A percentile compares a stretch with the other conserved stretches of the same genome.
Evolutionary conservation across 2,888 invertebrate genomes (phyloP).

Genomic region (Myathropa florea): DNA sequence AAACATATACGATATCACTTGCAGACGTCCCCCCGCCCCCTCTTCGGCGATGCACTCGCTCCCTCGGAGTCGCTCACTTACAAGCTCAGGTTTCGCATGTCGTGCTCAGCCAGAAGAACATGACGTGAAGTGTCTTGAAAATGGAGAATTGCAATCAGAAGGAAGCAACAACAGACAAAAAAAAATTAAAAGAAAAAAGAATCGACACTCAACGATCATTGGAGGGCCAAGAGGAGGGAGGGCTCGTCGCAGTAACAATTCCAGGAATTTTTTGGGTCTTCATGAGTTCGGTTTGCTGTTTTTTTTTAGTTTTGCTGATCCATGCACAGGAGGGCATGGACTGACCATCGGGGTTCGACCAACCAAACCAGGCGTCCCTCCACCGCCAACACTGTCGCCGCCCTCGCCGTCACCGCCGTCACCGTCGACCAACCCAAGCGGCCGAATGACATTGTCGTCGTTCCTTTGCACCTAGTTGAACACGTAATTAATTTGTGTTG

Average conservation of each 20-base stretch:
- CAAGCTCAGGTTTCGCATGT: conserved; percentile 68
- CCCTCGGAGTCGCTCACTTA: conserved; percentile 48
- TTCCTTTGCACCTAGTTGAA: conserved; percentile 61
- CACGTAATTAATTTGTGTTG: conserved; percentile 64
- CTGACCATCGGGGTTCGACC: conserved; percentile 24
- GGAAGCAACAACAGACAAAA: conserved; percentile 1
- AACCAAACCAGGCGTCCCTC: background rate
- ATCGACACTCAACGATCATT: conserved; percentile 14
- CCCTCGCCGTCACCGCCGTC: background rate
- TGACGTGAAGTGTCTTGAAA: conserved; percentile 61
- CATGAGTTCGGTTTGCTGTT: background rate
- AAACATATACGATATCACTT: conserved; percentile 2
- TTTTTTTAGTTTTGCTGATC: conserved; percentile 45
- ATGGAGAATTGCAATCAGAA: conserved; percentile 54
- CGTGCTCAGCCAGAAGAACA: conserved; percentile 68
- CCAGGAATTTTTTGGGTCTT: conserved; percentile 59
- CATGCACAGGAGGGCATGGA: conserved; percentile 25
- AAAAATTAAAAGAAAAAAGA: background rate
- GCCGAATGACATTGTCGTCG: conserved; percentile 26
- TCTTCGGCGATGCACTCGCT: background rate
- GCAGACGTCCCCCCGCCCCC: background rate
- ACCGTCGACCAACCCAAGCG: background rate
- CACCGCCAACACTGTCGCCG: background rate
- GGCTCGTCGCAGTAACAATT: conserved; percentile 58
- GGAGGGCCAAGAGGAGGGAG: background rate